Base-by-base conservation (phyloP, 1,140 invertebrate species). In the Ooceraea biroi region DNA sequence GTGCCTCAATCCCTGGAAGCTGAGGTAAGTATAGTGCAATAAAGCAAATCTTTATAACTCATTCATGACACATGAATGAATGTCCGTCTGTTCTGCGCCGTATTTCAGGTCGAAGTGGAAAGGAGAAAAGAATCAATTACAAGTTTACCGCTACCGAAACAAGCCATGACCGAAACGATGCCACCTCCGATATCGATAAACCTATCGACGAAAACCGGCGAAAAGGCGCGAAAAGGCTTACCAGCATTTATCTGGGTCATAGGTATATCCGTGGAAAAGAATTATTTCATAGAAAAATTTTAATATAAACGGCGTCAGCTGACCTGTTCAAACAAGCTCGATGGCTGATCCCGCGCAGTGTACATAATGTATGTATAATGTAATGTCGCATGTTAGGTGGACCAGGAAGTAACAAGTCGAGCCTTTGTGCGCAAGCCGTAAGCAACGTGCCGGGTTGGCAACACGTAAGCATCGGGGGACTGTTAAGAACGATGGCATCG, bases 171-270 rank as follows among this genome's bases (percentile, higher is more conserved):
- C 25, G 76, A 76, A 46, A 77, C 57, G 7, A 50, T 46, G 3
- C 72, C 69, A 48, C 50, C 83, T 65, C 84, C 84, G 14, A 52
- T 71, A 19, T 25, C 68, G 12, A 84, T 78, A 1, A 90, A 92
- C 41, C 66, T 84, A 11, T 84, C 92, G 0, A 61, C 86, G 3
- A 94, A 94, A 80, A 93, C 91, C 3, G 91, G 90, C 2, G 77
- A 90, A 11, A 91, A 93, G 87, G 83, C 87, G 0, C 92, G 90
- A 48, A 94, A 93, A 88, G 90, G 91, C 58, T 93, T 95, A 88
- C 96, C 97, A 0, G 94, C 95, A 8, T 95, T 97, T 44, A 95
- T 98, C 66, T 98, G 97, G 97, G 96, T 98, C 0, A 97, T 98
- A 84, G 97, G 95, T 95, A 87, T 91, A 88, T 3, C 12, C 3